Conservation (phyloP, 2,888 invertebrate species). For the Dorcus parallelipipedus region DNA sequence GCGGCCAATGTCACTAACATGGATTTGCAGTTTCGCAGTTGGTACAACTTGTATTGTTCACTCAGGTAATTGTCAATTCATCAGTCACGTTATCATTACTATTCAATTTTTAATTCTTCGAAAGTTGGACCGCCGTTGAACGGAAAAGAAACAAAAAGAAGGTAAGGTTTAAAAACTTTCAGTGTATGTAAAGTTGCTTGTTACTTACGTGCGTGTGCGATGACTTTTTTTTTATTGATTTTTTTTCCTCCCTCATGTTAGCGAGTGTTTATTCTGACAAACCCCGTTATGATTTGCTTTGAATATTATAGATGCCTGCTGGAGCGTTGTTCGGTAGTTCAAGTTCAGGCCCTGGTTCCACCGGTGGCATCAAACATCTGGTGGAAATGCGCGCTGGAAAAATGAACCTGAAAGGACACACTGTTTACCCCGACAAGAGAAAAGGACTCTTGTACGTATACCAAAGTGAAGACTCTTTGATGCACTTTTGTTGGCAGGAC, state of each 20-base stretch:
- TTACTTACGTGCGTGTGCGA: no score
- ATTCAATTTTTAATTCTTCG: no score
- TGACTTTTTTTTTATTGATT: background rate
- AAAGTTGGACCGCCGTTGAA: no score
- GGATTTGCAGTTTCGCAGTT: no score
- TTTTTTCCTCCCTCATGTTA: background rate
- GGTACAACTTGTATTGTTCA: no score
- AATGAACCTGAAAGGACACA: slow-evolving; percentile 86
- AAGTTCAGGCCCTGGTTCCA: slow-evolving; percentile 71
- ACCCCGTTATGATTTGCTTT: background rate
- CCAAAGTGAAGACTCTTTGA: slow-evolving; percentile 94
- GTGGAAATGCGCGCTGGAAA: slow-evolving; percentile 96
- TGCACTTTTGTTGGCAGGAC: slow-evolving; percentile 99
- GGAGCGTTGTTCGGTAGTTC: slow-evolving; percentile 73
- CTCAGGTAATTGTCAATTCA: no score
- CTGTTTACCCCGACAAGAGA: slow-evolving; percentile 91
- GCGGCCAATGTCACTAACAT: no score
- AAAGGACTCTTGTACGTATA: slow-evolving; percentile 94
- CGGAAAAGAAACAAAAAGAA: no score
- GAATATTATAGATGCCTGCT: slow-evolving; percentile 54
- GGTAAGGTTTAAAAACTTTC: no score
- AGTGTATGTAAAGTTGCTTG: no score
- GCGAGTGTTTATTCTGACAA: no score
- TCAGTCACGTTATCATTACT: no score
- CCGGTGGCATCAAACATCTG: slow-evolving; percentile 82